Evolutionary conservation across 2,113 vertebrate genomes (phyloP).

Genomic region (Pygoscelis adeliae): DNA sequence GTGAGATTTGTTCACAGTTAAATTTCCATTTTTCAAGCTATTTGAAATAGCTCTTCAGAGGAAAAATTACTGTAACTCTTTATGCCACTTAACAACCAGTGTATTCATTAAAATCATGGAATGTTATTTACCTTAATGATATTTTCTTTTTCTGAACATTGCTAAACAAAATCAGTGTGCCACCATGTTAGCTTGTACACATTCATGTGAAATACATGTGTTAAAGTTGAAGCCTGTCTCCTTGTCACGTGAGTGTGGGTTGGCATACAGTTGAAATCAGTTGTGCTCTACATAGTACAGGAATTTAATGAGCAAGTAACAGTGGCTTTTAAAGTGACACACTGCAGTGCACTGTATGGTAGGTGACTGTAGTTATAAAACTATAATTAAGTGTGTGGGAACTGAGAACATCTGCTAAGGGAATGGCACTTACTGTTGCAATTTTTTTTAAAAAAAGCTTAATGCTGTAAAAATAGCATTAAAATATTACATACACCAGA

Average conservation of each 20-base stretch:
- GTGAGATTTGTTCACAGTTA: neutral
- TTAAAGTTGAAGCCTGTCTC: neutral
- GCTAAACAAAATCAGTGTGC: neutral
- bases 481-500: neutral
- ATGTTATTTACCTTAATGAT: neutral
- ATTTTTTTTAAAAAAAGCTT: neutral
- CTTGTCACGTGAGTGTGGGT: neutral
- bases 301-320: neutral
- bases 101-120: neutral
- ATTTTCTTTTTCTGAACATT: neutral
- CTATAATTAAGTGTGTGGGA: conserved; percentile 1
- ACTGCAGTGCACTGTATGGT: neutral
- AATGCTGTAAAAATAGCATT: neutral
- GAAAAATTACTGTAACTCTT: neutral
- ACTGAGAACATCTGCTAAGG: conserved; percentile 8
- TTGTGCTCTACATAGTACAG: neutral
- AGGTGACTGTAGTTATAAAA: neutral
- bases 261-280: neutral
- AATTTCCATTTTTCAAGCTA: neutral
- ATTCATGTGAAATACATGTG: neutral
- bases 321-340: neutral
- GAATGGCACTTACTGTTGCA: neutral
- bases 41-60: neutral
- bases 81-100: neutral
- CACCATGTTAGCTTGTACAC: neutral